A percentile compares a stretch with the other conserved stretches of the same genome.
phyloP scores from a whole-genome alignment of 2,888 invertebrate genomes.

The Eupithecia centaureata region DNA sequence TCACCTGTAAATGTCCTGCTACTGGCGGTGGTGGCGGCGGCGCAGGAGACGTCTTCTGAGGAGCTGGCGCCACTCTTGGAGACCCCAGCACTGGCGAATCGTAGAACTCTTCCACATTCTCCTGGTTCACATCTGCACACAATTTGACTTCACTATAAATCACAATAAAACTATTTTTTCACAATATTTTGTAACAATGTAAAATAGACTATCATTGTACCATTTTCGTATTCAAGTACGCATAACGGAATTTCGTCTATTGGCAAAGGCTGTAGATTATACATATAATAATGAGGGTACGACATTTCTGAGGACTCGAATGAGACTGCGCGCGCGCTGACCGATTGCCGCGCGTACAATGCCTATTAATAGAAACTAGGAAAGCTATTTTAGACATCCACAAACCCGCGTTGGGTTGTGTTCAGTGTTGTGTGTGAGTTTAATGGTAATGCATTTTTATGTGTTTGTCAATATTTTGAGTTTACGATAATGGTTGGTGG shows the following conservation, averaged over 20 bases:
- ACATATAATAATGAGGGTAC: slow-evolving; percentile 49
- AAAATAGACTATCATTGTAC: slow-evolving; percentile 28
- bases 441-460: slow-evolving; percentile 19
- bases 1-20: slow-evolving; percentile 41
- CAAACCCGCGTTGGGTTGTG: slow-evolving; percentile 34
- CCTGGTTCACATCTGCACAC: slow-evolving; percentile 65
- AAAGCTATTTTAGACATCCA: slow-evolving; percentile 68
- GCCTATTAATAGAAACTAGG: slow-evolving; percentile 77
- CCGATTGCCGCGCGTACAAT: slow-evolving; percentile 54
- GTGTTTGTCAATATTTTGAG: slow-evolving; percentile 33
- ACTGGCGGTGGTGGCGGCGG: slow-evolving; percentile 40
- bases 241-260: slow-evolving; percentile 81
- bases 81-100: slow-evolving; percentile 75
- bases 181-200: background rate
- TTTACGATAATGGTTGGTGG: slow-evolving; percentile 41
- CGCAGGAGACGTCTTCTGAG: slow-evolving; percentile 50
- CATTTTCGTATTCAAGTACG: slow-evolving; percentile 75
- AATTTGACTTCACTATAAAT: slow-evolving; percentile 21
- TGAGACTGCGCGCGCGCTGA: slow-evolving; percentile 45
- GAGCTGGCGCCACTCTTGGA: slow-evolving; percentile 62
- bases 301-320: slow-evolving; percentile 59
- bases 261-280: slow-evolving; percentile 66
- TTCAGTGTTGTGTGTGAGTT: slow-evolving; percentile 35
- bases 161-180: background rate
- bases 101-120: slow-evolving; percentile 66